Percentiles rank a stretch among this genome's conserved stretches.
Evolutionary conservation across 2,888 invertebrate genomes (phyloP).

Genomic region (Drosophila mimetica): DNA sequence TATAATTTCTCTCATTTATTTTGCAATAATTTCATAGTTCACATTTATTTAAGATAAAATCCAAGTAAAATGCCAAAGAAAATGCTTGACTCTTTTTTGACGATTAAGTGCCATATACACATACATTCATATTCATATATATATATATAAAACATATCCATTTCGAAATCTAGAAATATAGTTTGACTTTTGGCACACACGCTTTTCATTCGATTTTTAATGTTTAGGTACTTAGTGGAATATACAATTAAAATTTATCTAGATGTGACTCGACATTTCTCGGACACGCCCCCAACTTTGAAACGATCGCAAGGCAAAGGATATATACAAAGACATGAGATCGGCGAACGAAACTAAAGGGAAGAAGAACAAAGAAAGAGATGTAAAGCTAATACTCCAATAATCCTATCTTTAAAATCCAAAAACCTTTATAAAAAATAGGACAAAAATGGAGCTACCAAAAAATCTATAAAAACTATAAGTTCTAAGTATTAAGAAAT

Average conservation of each 20-base stretch:
- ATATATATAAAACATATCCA: slow-evolving; percentile 12
- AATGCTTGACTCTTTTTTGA: slow-evolving; percentile 8
- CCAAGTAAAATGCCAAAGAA: slow-evolving; percentile 35
- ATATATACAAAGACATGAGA: slow-evolving; percentile 11
- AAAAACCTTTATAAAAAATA: neutral
- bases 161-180: slow-evolving; percentile 17
- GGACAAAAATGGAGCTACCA: neutral
- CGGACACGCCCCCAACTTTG: slow-evolving; percentile 6
- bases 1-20: slow-evolving; percentile 34
- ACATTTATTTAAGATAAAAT: slow-evolving; percentile 40
- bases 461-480: no score
- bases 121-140: slow-evolving; percentile 9
- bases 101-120: slow-evolving; percentile 16
- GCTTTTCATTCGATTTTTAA: neutral
- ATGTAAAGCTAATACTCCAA: neutral
- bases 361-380: neutral
- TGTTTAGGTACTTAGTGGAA: slow-evolving; percentile 32
- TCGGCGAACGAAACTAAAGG: neutral
- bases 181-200: slow-evolving; percentile 31
- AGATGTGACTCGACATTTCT: neutral
- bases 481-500: no score
- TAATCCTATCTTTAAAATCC: neutral
- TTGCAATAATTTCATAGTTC: slow-evolving; percentile 34
- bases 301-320: slow-evolving; percentile 13
- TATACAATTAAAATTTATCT: slow-evolving; percentile 25